Base-by-base conservation (phyloP, 2,797 vertebrate species). In the Danio aesculapii region DNA sequence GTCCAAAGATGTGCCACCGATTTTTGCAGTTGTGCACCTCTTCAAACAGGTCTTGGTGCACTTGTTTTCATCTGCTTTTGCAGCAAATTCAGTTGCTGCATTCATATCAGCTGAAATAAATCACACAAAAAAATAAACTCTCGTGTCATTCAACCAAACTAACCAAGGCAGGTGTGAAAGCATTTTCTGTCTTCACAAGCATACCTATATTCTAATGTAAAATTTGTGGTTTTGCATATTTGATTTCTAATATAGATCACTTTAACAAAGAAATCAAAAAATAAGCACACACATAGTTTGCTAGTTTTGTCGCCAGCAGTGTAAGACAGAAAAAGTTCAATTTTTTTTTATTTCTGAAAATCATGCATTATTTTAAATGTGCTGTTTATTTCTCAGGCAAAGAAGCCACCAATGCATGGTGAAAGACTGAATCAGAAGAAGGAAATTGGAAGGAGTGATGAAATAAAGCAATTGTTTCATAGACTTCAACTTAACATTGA, bases 381-480 rank as follows among this genome's bases (percentile, higher is more conserved):
- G 14, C 1, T 63, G 8, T n/a, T 14, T 63, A 14, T 68, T 50
- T 68, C 1, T 21, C 19, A 68, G 66, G 12, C 3, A 50, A 17
- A 14, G 6, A 67, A 8, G 17, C 44, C 5, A 49, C 47, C 66
- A 68, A 49, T 50, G 4, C 44, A 68, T 68, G n/a, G 11, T 0
- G 52, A 30, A 12, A 49, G 5, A 9, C 13, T 13, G 17, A 1
- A 68, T 49, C 2, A 12, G 6, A 53, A 12, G 4, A 53, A 53
- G 8, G 19, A 8, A 70, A 41, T 10, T 1, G 9, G 47, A 39
- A 41, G 3, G 21, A 3, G 13, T 8, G 13, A 53, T 4, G 10
- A 53, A 55, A 0, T n/a, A 55, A 49, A 70, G 14, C 13, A n/a
- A 71, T 7, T 83, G 6, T 75, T 83, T 19, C 90, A 17, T 0